A percentile compares a stretch with the other conserved stretches of the same genome.
phyloP scores from a whole-genome alignment of 2,797 vertebrate species.

The Centroberyx gerrardi region DNA sequence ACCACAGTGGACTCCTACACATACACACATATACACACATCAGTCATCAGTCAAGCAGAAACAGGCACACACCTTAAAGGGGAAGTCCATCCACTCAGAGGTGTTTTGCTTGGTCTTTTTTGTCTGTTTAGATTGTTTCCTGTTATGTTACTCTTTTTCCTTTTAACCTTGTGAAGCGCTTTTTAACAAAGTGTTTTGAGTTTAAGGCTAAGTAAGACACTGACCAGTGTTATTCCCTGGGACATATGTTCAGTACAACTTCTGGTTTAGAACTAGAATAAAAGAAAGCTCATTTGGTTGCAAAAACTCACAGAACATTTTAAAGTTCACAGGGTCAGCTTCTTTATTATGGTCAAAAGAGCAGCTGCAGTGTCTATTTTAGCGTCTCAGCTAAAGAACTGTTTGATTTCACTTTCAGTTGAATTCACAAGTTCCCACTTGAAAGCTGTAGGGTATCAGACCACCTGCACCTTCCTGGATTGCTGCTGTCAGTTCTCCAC shows the following conservation, averaged over 20 bases:
- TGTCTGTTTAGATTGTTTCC: too few species aligned
- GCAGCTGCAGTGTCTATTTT: not conserved
- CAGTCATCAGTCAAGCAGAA: constrained; percentile 1
- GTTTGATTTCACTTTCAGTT: constrained; percentile 29
- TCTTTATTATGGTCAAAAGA: too few species aligned
- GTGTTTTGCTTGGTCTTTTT: too few species aligned
- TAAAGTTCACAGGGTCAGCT: too few species aligned
- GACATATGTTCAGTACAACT: too few species aligned
- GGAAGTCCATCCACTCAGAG: too few species aligned
- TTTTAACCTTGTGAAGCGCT: too few species aligned
- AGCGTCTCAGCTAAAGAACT: constrained; percentile 7
- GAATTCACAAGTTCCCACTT: not conserved
- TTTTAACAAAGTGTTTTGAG: too few species aligned
- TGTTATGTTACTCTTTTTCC: too few species aligned
- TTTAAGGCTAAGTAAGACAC: too few species aligned
- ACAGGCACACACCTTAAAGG: constrained; percentile 4
- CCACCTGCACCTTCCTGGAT: not conserved
- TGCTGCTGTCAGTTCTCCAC: not conserved
- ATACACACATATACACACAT: constrained; percentile 10
- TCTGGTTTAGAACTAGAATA: too few species aligned
- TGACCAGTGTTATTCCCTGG: too few species aligned
- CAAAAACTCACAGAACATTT: not conserved
- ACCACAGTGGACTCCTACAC: constrained; percentile 79
- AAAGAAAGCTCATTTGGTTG: not conserved
- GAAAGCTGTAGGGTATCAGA: not conserved